Base-by-base conservation (phyloP, 2,888 invertebrate genomes). In the Carcina quercana region DNA sequence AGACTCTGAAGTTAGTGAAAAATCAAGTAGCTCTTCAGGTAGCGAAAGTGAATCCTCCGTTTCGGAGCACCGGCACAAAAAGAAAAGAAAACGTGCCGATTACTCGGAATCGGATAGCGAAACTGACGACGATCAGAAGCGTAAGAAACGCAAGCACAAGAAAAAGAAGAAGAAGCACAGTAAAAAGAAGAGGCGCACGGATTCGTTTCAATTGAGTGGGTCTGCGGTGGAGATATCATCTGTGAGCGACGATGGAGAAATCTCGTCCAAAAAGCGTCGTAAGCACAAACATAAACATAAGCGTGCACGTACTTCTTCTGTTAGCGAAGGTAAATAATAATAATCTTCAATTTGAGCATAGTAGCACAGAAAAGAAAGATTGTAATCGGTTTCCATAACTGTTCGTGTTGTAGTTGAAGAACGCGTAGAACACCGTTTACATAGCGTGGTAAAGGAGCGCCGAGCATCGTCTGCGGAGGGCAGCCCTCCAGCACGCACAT, bases 101-200 rank as follows among this genome's bases (percentile, higher is more conserved):
- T 73, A 75, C 35, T 74, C 82, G 10, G 71, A 72, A 32, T 78
- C 80, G 6, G 82, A 79, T 13, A 78, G 76, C 33, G 73, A 74
- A 35, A 72, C 75, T 0, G 78, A 75, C 28, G 72, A 65, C 12
- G 74, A 72, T 32, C 74, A 69, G 37, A 74, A 75, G 12, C 50
- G 64, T 3, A 84, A 83, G 42, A 84, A 80, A 57, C 75, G 82
- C 12, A 85, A 84, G 44, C 84, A 84, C 35, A 84, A 84, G 62
- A 84, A 84, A 46, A 85, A 85, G 61, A 85, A 84, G 60, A 82
- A 78, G 63, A 84, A 84, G 48, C 84, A 84, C 36, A 57, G 53
- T 10, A 85, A 85, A 53, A 82, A 72, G 52, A 83, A 79, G 44
- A 63, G 71, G 37, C 78, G 73, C 19, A 63, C 69, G 1, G 62